Base-by-base conservation (phyloP, 2,113 vertebrate species). In the Sitta europaea region DNA sequence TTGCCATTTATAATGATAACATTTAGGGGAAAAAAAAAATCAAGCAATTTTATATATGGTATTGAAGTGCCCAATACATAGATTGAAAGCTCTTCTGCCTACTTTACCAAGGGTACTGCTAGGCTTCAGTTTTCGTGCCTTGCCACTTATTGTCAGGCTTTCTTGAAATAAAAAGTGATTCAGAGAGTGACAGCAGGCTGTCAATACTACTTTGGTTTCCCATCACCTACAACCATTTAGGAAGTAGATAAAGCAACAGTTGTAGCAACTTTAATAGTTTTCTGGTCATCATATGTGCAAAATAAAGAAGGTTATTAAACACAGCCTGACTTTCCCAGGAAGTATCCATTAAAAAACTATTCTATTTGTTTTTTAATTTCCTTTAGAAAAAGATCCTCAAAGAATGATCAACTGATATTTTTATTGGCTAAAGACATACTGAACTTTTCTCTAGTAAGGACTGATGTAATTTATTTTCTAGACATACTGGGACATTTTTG, bases 31-130 rank as follows among this genome's bases (percentile, higher is more conserved):
- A 22, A 57, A 86, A 84, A 81, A 12, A 71, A 82, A 23, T 27
- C 33, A 79, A 27, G 29, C 0, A 0, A 14, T 20, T 65, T 83
- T 38, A 58, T 24, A 10, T 2, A 1, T 24, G 8, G 13, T 35
- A 72, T 54, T 36, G n/a, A 35, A 29, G 33, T 54, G 61, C 85
- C 62, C 66, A 33, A 23, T 58, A 43, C 12, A 81, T 11, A 79
- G 36, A 65, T 36, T 24, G 76, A 40, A 63, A 55, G 15, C 33
- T 90, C 65, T 85, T 31, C 38, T 62, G 14, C 11, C 53, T 86
- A 24, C 11, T 88, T 95, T 92, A 65, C 75, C 45, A 53, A 50
- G 9, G 10, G 19, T 71, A 48, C 6, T 48, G 12, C 8, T 53
- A 20, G 2, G 1, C 67, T 76, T 74, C 43, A 51, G 6, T 59